Conservation (phyloP, 2,888 invertebrate genomes). For the Horisme vitalbata region DNA sequence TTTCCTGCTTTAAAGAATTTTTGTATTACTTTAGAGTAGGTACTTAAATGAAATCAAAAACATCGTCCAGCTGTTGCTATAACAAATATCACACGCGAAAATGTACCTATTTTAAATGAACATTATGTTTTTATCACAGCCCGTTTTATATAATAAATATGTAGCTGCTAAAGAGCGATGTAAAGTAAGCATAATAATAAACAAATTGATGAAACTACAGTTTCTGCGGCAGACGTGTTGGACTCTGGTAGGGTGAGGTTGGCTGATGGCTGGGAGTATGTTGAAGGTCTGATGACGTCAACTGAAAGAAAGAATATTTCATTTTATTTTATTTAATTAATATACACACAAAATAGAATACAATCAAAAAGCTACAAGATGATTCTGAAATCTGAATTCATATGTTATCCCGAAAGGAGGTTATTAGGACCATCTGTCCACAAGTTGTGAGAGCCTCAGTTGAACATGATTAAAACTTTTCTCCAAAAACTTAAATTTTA, state of each 20-base stretch:
- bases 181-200: slow-evolving; percentile 46
- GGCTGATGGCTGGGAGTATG: slow-evolving; percentile 55
- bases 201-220: slow-evolving; percentile 39
- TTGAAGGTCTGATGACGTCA: slow-evolving; percentile 66
- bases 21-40: too few species aligned
- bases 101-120: slow-evolving; percentile 44
- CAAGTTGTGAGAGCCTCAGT: too few species aligned
- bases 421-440: too few species aligned
- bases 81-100: slow-evolving; percentile 37
- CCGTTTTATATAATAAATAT: slow-evolving; percentile 57
- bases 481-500: too few species aligned
- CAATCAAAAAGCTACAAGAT: too few species aligned
- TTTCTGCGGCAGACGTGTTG: slow-evolving; percentile 51
- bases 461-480: too few species aligned
- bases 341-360: too few species aligned
- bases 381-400: too few species aligned
- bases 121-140: slow-evolving; percentile 73
- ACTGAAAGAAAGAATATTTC: slow-evolving; percentile 67
- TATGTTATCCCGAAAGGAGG: too few species aligned
- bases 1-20: too few species aligned
- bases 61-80: slow-evolving; percentile 12
- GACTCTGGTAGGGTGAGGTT: slow-evolving; percentile 60
- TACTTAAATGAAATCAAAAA: too few species aligned
- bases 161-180: slow-evolving; percentile 53
- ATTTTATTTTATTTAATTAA: too few species aligned